These are phyloP conservation scores for Poicephalus gulielmi DNA, from an alignment of 2,113 vertebrate genomes.

Conservation along the genomic window DNA sequence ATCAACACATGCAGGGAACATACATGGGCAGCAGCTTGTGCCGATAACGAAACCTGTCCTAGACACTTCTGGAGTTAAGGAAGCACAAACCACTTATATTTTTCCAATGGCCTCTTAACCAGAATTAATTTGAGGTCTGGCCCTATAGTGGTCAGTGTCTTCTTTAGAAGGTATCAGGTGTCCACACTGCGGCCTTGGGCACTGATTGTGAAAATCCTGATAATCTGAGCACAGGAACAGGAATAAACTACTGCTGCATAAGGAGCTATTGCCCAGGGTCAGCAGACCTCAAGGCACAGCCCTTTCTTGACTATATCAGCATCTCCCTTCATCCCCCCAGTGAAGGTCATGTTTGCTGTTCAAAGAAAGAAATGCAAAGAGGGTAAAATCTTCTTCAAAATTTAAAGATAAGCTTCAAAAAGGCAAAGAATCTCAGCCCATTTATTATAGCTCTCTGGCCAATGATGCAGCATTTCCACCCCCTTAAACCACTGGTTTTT, in stretches of 20 bases:
- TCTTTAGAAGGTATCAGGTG: neutral
- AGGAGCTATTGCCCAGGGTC: neutral
- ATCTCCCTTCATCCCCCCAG: neutral
- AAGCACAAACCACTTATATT: neutral
- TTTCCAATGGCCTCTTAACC: neutral
- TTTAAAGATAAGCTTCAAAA: constrained; percentile 32
- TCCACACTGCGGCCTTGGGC: fast-evolving
- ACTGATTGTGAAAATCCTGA: neutral
- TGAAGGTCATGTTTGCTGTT: neutral
- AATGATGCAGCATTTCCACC: constrained; percentile 15
- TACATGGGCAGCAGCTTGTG: neutral
- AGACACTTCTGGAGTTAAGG: neutral
- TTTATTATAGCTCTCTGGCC: neutral
- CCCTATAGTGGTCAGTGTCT: no score
- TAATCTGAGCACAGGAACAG: neutral
- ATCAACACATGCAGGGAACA: neutral
- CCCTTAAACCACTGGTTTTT: neutral
- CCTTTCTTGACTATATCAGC: neutral
- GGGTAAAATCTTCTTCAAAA: neutral
- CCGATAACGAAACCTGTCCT: fast-evolving
- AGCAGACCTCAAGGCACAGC: neutral
- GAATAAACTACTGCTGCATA: fast-evolving
- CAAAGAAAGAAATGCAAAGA: neutral
- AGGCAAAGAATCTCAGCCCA: constrained; percentile 25
- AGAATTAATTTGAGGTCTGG: neutral